Evolutionary conservation across 2,113 vertebrate species (phyloP).

Genomic region (Harpagus bidentatus): DNA sequence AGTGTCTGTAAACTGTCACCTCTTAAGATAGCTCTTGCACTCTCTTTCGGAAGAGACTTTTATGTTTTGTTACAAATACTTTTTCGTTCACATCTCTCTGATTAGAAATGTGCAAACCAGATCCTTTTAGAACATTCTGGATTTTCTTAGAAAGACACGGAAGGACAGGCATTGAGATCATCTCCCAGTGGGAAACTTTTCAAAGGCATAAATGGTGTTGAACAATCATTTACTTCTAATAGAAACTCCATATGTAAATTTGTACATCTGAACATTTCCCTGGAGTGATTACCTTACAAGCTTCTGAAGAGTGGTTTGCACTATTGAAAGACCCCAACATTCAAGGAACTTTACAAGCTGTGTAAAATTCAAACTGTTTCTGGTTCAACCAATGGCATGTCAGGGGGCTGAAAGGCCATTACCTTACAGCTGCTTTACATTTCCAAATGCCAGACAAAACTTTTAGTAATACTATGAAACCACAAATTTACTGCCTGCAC

Average conservation of each 20-base stretch:
- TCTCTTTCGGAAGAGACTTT: background rate
- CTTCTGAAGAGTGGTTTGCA: background rate
- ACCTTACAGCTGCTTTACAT: background rate
- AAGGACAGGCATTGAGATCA: background rate
- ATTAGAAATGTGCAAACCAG: background rate
- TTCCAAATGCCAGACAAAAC: background rate
- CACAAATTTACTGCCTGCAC: background rate
- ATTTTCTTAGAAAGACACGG: background rate
- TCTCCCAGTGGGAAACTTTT: background rate
- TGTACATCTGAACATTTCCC: background rate
- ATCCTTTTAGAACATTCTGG: background rate
- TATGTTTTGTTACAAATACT: background rate
- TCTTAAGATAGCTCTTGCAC: background rate
- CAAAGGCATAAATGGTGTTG: background rate
- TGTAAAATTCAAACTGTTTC: background rate
- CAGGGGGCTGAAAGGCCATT: background rate
- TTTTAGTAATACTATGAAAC: background rate
- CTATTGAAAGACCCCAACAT: background rate
- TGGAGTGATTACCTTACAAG: background rate
- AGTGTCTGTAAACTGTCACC: background rate
- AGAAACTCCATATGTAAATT: background rate
- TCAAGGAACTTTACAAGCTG: background rate
- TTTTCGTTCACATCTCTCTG: background rate
- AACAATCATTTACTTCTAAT: background rate
- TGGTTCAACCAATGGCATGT: background rate